Conservation (phyloP, 2,888 invertebrate genomes). For the Cremastinae sp. region DNA sequence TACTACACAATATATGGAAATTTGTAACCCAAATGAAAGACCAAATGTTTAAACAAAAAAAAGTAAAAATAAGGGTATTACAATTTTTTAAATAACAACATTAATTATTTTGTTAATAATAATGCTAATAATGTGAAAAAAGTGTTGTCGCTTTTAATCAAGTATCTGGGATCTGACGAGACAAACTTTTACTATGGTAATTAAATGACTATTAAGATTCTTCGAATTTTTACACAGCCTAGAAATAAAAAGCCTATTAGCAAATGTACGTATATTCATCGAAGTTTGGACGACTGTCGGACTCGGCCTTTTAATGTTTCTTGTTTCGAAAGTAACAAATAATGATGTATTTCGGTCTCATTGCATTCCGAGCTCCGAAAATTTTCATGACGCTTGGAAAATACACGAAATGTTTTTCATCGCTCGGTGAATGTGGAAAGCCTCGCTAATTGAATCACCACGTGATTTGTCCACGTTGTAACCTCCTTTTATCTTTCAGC, state of each 20-base stretch:
- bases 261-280: background rate
- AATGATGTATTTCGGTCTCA: constrained; percentile 28
- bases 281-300: too few relatives aligned
- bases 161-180: background rate
- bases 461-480: constrained; percentile 34
- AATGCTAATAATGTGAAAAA: too few relatives aligned
- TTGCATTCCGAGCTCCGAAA: constrained; percentile 30
- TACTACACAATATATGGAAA: too few relatives aligned
- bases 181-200: constrained; percentile 10
- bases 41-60: too few relatives aligned
- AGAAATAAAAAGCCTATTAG: background rate
- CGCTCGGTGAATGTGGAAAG: constrained; percentile 41
- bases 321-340: background rate
- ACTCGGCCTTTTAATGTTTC: too few relatives aligned
- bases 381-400: constrained; percentile 23
- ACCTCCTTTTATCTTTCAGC: constrained; percentile 22
- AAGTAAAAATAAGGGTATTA: too few relatives aligned
- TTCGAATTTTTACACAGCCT: constrained; percentile 6
- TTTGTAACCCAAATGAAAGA: too few relatives aligned
- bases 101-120: too few relatives aligned
- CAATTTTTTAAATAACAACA: too few relatives aligned
- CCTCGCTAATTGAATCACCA: constrained; percentile 53
- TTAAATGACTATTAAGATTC: constrained; percentile 48
- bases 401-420: constrained; percentile 2
- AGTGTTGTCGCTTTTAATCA: too few relatives aligned